phyloP scores from a whole-genome alignment of 2,888 invertebrate species.

The Eilema depressum region DNA sequence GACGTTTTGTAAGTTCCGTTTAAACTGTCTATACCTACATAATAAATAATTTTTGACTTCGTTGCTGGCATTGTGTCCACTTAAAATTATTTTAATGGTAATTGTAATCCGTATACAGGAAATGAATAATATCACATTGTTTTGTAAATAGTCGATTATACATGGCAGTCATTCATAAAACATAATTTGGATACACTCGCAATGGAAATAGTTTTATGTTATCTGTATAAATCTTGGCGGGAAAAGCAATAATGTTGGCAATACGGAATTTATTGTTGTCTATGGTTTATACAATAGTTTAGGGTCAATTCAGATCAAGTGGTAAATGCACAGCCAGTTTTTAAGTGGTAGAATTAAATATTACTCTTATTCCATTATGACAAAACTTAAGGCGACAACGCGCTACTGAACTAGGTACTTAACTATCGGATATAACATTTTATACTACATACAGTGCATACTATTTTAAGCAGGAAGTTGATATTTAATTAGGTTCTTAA shows the following conservation, averaged over 20 bases:
- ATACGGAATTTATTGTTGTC: neutral
- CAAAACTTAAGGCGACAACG: no score
- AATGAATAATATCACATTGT: neutral
- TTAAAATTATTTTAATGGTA: neutral
- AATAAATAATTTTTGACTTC: neutral
- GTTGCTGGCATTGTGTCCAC: neutral
- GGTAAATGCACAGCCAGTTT: no score
- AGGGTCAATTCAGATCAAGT: no score
- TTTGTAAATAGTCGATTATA: neutral
- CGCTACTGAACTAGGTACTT: no score
- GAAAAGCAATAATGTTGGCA: slow-evolving; percentile 1
- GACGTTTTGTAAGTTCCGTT: no score
- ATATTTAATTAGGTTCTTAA: no score
- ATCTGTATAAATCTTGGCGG: neutral
- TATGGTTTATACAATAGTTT: neutral
- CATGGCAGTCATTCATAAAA: neutral
- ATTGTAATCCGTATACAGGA: neutral
- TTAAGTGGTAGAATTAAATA: no score
- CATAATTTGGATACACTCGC: neutral
- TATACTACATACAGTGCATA: no score
- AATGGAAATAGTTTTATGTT: slow-evolving; percentile 1
- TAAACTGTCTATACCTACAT: no score
- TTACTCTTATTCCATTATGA: no score
- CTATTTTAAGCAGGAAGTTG: no score
- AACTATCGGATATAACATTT: no score